Evolutionary conservation across 2,113 vertebrate genomes (phyloP), one percentile per base, ranked within the genome.

Genomic region (Aldabrachelys gigantea): DNA sequence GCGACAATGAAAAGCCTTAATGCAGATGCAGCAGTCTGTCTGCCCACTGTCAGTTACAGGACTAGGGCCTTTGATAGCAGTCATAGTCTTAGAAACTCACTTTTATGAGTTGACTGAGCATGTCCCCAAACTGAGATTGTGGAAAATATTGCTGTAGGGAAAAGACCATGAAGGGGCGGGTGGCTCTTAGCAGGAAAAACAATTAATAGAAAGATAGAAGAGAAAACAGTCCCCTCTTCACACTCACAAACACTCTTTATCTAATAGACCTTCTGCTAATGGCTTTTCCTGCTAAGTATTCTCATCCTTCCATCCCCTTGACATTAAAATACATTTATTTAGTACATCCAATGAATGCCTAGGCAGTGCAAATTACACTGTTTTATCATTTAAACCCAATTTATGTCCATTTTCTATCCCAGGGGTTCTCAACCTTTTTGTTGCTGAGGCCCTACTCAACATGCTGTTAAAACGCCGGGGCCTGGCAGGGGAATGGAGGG

Each of bases 211-310:
- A 97, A 97, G 92, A 86, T 21, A 27, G 90, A 95, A 96, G 96
- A 93, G 92, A 95, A 97, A 96, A 95, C 83, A 89, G 94, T 79
- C 84, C 93, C 91, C 89, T 93, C 25, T 82, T 83, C 86, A 81
- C 57, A 78, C 91, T 95, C 94, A 93, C 83, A 82, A 50, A 65
- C 53, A 27, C 82, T 85, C 93, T 98, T 98, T 97, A 97, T 98
- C 96, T 96, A 91, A 81, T 87, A 78, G 86, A 95, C 94, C 97
- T 97, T 91, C 96, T 97, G 97, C 90, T 97, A 95, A 91, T 85
- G 92, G 87, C 87, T 95, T 96, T 95, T 93, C 96, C 91, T 96
- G 94, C 92, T 49, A 35, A 94, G 92, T 96, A 94, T 93, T 95
- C 95, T 97, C 90, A 95, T 97, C 93, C 81, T 97, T 96, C 97